Percentiles rank a stretch among this genome's conserved stretches.
These are phyloP conservation scores for Trichomycterus rosablanca DNA, from an alignment of 2,113 vertebrate genomes.

Conservation along the genomic window DNA sequence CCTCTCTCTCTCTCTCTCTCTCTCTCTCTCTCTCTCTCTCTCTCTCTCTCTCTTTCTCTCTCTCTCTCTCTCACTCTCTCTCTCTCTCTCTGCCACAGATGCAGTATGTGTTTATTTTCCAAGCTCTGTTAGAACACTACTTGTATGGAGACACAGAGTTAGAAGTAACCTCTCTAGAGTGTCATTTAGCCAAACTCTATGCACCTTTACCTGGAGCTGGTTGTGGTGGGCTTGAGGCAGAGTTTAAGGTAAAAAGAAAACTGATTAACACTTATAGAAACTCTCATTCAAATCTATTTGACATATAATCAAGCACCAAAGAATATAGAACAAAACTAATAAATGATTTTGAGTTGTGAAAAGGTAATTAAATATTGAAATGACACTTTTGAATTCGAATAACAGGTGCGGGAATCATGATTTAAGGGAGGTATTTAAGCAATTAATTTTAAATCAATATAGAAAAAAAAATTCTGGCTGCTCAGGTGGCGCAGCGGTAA, in stretches of 20 bases:
- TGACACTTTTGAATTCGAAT: too few species aligned
- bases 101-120: conserved; percentile 99
- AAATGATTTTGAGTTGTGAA: too few species aligned
- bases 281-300: too few species aligned
- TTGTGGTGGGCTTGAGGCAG: conserved; percentile 91
- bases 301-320: too few species aligned
- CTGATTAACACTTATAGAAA: too few species aligned
- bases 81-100: conserved; percentile 69
- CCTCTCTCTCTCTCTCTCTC: not conserved
- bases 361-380: too few species aligned
- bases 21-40: not conserved
- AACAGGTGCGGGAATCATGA: too few species aligned
- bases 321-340: too few species aligned
- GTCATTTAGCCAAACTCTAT: conserved; percentile 92
- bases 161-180: conserved; percentile 95
- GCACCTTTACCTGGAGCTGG: conserved; percentile 85
- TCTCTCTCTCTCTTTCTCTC: not conserved
- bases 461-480: too few species aligned
- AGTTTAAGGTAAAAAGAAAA: conserved; percentile 99
- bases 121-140: conserved; percentile 95
- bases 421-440: too few species aligned
- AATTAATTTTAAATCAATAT: too few species aligned
- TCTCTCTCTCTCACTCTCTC: not conserved
- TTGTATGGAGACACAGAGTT: conserved; percentile 96
- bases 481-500: too few species aligned